Evolutionary conservation across 2,888 invertebrate species (phyloP).

Genomic region (Gymnocheta viridis): DNA sequence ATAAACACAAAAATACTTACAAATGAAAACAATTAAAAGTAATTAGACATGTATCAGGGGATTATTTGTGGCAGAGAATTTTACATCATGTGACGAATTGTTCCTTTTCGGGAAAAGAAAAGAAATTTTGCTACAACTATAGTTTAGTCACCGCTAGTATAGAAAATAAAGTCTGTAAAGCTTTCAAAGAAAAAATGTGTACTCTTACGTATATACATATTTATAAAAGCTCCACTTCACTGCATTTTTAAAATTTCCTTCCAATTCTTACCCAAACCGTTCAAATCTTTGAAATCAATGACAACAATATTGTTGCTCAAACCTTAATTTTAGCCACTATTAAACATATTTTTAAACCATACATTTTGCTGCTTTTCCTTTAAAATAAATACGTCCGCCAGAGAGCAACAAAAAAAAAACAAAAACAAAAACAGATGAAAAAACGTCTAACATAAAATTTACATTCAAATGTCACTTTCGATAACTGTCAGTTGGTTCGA

Average conservation of each 20-base stretch:
- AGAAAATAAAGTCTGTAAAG: too few relatives aligned
- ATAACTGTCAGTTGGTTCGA: conserved; percentile 60
- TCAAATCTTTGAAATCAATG: not conserved
- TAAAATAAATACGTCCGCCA: not conserved
- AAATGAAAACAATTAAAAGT: not conserved
- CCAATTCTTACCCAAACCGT: not conserved
- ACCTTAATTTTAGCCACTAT: not conserved
- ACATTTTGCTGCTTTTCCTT: not conserved
- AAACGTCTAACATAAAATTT: conserved; percentile 52
- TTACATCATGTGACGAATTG: too few relatives aligned
- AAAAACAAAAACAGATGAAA: too few relatives aligned
- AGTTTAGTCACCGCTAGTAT: too few relatives aligned
- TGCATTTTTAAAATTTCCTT: too few relatives aligned
- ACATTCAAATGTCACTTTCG: conserved; percentile 67
- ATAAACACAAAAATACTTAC: not conserved
- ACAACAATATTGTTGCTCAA: not conserved
- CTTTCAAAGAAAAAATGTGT: too few relatives aligned
- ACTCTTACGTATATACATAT: too few relatives aligned
- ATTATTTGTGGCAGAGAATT: too few relatives aligned
- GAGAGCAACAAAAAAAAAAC: not conserved
- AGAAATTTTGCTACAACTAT: too few relatives aligned
- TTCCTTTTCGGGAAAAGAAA: too few relatives aligned
- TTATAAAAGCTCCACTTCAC: too few relatives aligned
- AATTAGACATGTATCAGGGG: too few relatives aligned
- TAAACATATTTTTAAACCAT: conserved; percentile 6